A percentile compares a stretch with the other conserved stretches of the same genome.
Conservation (phyloP, 2,113 vertebrate species). For the Halcyon malimbica region DNA sequence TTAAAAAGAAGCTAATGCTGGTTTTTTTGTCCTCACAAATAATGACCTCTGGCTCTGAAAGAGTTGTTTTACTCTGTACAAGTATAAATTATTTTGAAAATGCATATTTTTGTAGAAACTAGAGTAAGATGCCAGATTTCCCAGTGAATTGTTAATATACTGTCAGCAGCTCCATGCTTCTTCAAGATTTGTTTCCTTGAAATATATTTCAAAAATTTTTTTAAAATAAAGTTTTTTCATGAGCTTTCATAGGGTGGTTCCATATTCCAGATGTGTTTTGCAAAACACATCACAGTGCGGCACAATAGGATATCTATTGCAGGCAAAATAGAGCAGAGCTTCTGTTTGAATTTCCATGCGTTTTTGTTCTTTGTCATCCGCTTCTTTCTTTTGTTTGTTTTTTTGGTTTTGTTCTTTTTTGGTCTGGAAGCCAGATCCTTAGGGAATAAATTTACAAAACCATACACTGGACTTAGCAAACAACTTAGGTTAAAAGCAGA, state of each 20-base stretch:
- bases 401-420: constrained; percentile 38
- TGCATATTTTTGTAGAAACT: neutral
- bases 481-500: neutral
- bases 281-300: neutral
- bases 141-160: neutral
- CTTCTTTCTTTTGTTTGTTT: constrained; percentile 37
- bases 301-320: constrained; percentile 23
- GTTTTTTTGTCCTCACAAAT: neutral
- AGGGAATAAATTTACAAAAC: constrained; percentile 1
- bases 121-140: neutral
- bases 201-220: neutral
- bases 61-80: neutral
- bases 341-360: neutral
- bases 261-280: neutral
- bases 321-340: constrained; percentile 16
- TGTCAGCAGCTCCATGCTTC: neutral
- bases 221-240: neutral
- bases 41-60: neutral
- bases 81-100: constrained; percentile 17
- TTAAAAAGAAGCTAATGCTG: neutral
- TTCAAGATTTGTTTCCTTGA: neutral
- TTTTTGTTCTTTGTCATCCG: constrained; percentile 47
- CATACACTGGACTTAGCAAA: neutral
- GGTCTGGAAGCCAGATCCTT: constrained; percentile 32
- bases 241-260: neutral